Evolutionary conservation across 2,113 vertebrate genomes (phyloP), one percentile per base, ranked within the genome.

Genomic region (Theristicus caerulescens): DNA sequence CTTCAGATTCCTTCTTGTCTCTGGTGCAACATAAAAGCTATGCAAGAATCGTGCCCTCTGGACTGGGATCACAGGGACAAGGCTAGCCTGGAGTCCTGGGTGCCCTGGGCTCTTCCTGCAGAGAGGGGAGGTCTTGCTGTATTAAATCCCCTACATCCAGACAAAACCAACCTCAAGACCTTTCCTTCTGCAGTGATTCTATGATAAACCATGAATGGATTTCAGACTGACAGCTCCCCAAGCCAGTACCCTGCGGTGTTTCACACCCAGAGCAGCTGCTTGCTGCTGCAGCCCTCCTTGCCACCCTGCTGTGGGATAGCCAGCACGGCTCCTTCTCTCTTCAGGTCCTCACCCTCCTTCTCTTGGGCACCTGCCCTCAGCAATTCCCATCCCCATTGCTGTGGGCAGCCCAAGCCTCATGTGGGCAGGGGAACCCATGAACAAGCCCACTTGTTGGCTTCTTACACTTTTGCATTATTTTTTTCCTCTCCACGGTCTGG

Each of bases 271-370:
- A 13, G 57, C 5, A 3, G 49, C 38, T 10, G 8, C 31, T 9
- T 2, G 18, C 5, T 64, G 66, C 42, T 0, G 1, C 21, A 65
- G 54, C 29, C 36, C 46, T 38, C 40, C 25, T 19, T 38, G 20
- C 16, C 16, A 9, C 20, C 13, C 42, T 7, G 2, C 51, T 2
- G 0, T 1, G 29, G 76, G 19, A 36, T 14, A 5, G 0, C 20
- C 19, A 15, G 40, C 16, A 19, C 25, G 9, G n/a, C 21, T 57
- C n/a, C 46, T 20, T 57, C 58, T 69, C 10, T 2, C 46, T 21
- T 31, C 22, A 20, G 13, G 38, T 62, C 55, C 27, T 78, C 4
- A 0, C 36, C 15, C 10, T 38, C 31, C 49, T 80, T 36, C 67
- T 49, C 58, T 25, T 19, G 42, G n/a, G 34, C 29, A 47, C 21